Evolutionary conservation across 1,140 invertebrate genomes (phyloP).

Genomic region (Drosophila persimilis): DNA sequence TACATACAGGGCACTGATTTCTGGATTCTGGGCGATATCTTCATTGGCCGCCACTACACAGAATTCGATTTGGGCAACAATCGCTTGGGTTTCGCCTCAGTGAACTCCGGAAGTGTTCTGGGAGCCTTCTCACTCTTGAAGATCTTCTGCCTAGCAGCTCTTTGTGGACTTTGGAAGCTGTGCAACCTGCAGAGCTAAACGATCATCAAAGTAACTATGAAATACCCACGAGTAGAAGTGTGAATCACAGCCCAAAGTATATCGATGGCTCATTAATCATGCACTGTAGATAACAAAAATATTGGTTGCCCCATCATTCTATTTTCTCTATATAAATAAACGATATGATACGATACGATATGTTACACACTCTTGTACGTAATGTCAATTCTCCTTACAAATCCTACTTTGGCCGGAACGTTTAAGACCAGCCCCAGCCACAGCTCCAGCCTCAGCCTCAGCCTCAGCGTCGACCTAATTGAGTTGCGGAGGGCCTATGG

Average conservation of each 20-base stretch:
- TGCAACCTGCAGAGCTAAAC: neutral
- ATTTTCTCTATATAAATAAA: too few relatives aligned
- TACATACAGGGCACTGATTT: conserved; percentile 44
- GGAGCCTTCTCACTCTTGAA: neutral
- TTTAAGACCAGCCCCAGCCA: neutral
- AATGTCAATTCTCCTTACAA: too few relatives aligned
- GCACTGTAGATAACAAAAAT: too few relatives aligned
- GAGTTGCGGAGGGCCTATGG: conserved; percentile 26
- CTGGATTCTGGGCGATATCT: conserved; percentile 85
- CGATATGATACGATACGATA: too few relatives aligned
- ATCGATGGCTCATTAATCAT: too few relatives aligned
- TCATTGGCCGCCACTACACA: conserved; percentile 88
- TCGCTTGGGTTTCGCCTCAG: conserved; percentile 86
- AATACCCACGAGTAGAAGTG: too few relatives aligned
- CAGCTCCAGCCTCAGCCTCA: too few relatives aligned
- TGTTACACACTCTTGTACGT: too few relatives aligned
- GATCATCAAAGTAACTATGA: neutral
- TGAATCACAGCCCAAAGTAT: too few relatives aligned
- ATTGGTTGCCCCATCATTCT: too few relatives aligned
- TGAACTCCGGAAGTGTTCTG: conserved; percentile 22
- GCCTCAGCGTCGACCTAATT: conserved; percentile 16
- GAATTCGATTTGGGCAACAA: conserved; percentile 89
- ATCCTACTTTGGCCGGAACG: neutral
- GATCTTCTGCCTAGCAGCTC: neutral
- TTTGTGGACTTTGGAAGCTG: neutral